Conservation (phyloP, 2,888 invertebrate species). For the Drosophila tripunctata region DNA sequence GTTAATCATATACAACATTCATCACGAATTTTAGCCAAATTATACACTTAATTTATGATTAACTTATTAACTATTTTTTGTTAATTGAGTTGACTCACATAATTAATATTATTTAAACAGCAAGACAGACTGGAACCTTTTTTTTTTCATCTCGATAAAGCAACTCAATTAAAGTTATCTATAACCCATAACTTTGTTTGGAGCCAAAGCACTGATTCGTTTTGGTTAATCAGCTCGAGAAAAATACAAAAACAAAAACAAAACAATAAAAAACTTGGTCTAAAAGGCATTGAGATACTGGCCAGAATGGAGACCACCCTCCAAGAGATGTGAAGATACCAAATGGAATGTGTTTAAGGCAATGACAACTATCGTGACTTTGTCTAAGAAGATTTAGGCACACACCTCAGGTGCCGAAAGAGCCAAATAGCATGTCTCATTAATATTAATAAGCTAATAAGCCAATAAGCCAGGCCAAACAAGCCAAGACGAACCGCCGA, state of each 20-base stretch:
- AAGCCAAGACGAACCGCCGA: constrained; percentile 7
- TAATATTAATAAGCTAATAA: constrained; percentile 69
- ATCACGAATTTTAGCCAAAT: constrained; percentile 11
- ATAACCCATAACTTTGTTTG: constrained; percentile 5
- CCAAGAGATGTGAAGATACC: constrained; percentile 27
- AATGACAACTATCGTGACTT: constrained; percentile 52
- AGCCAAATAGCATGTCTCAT: constrained; percentile 56
- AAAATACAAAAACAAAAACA: neutral
- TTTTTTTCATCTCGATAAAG: neutral
- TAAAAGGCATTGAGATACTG: neutral
- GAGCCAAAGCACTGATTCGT: constrained; percentile 10
- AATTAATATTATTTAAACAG: constrained; percentile 23
- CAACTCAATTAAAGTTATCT: constrained; percentile 32
- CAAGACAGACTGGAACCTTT: neutral
- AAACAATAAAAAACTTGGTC: neutral
- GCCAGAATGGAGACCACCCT: constrained; percentile 45
- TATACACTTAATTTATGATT: constrained; percentile 15
- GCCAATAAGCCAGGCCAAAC: constrained; percentile 30
- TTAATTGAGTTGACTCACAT: constrained; percentile 34
- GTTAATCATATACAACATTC: constrained; percentile 18
- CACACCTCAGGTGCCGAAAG: constrained; percentile 72
- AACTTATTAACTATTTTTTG: constrained; percentile 29
- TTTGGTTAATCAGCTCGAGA: constrained; percentile 15
- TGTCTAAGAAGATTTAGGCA: constrained; percentile 43
- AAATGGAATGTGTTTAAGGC: constrained; percentile 45